Conservation (phyloP, 2,888 invertebrate species). For the Scelioninae gen. 1 region DNA sequence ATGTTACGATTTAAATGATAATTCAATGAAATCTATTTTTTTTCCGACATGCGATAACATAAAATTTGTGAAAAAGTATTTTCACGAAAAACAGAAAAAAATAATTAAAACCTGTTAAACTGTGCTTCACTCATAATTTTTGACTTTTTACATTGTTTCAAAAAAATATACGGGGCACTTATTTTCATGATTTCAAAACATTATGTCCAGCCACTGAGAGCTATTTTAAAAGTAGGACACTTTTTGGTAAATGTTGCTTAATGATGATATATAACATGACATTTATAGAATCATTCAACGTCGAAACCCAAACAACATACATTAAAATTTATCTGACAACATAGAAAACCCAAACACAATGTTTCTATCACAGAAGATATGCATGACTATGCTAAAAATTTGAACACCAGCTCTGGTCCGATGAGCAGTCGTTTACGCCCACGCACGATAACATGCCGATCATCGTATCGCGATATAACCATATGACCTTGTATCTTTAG, state of each 20-base stretch:
- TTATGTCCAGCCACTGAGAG: neutral
- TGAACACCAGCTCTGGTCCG: too few species aligned
- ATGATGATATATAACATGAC: conserved; percentile 1
- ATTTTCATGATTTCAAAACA: too few species aligned
- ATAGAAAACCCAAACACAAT: conserved; percentile 16
- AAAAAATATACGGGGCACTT: too few species aligned
- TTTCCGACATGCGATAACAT: too few species aligned
- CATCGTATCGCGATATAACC: conserved; percentile 27
- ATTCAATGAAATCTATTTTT: too few species aligned
- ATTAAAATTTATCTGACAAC: conserved; percentile 25
- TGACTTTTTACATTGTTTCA: too few species aligned
- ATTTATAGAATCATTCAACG: conserved; percentile 16
- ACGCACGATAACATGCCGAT: conserved; percentile 70
- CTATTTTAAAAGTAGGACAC: neutral
- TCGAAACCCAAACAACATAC: neutral
- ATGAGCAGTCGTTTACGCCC: conserved; percentile 70
- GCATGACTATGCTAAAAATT: too few species aligned
- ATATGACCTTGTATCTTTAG: conserved; percentile 41
- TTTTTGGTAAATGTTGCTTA: neutral
- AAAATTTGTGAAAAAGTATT: too few species aligned
- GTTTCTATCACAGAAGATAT: conserved; percentile 9
- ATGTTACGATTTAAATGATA: too few species aligned
- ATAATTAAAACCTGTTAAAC: too few species aligned
- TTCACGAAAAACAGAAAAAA: too few species aligned
- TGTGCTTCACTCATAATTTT: too few species aligned